A percentile compares a stretch with the other conserved stretches of the same genome.
phyloP scores from a whole-genome alignment of 2,797 vertebrate genomes.

The Cyclopterus lumpus region DNA sequence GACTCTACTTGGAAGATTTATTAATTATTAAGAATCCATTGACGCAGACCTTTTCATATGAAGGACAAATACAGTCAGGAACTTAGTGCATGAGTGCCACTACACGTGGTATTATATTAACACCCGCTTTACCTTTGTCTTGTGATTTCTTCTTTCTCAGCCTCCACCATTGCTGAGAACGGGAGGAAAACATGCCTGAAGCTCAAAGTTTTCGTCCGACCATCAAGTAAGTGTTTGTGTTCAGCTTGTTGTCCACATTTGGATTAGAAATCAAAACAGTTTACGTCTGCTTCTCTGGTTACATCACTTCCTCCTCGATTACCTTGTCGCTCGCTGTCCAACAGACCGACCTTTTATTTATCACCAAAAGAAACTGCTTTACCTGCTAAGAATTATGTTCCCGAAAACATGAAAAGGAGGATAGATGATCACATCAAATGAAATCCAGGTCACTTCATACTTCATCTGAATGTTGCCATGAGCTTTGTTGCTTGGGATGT shows the following conservation, averaged over 20 bases:
- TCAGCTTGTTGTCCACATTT: conserved; percentile 75
- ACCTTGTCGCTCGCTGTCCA: conserved; percentile 56
- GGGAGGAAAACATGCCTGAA: conserved; percentile 97
- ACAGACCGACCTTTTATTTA: conserved; percentile 58
- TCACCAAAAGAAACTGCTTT: conserved; percentile 43
- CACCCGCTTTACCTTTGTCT: conserved; percentile 10
- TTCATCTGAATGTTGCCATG: conserved; percentile 82
- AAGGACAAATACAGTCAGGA: not conserved
- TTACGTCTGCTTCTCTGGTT: conserved; percentile 61
- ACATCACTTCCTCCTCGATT: conserved; percentile 53
- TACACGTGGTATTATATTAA: conserved; percentile 11
- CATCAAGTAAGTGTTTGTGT: conserved; percentile 92
- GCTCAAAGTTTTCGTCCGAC: conserved; percentile 98
- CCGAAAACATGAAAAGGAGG: conserved; percentile 48
- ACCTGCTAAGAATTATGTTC: conserved; percentile 40
- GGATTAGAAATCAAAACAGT: conserved; percentile 77
- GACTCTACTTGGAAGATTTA: not conserved
- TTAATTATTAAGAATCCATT: conserved; percentile 3
- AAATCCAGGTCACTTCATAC: conserved; percentile 59
- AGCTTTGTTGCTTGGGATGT: conserved; percentile 81
- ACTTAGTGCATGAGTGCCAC: not conserved
- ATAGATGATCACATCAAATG: conserved; percentile 44
- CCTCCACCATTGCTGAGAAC: conserved; percentile 94
- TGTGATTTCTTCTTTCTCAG: conserved; percentile 75
- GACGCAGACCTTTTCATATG: not conserved